phyloP scores from a whole-genome alignment of 2,888 invertebrate genomes.

The Acheta domesticus region DNA sequence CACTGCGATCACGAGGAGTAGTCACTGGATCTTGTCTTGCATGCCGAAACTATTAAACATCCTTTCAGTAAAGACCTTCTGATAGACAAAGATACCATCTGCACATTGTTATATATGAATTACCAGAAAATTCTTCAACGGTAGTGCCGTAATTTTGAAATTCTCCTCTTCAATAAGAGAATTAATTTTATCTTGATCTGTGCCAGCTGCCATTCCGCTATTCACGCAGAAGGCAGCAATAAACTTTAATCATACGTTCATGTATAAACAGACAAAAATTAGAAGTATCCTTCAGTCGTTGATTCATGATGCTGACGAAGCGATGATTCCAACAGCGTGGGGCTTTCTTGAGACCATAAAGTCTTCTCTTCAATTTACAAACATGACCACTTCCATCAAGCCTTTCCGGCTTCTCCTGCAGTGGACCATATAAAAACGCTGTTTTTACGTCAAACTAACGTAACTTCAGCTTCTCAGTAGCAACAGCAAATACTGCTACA shows the following conservation, averaged over 20 bases:
- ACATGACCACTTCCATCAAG: background rate
- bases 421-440: conserved; percentile 28
- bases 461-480: conserved; percentile 39
- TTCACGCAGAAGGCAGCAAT: background rate
- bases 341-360: background rate
- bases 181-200: background rate
- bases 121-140: background rate
- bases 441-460: conserved; percentile 41
- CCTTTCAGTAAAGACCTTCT: background rate
- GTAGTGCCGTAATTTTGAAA: background rate
- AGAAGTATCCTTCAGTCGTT: background rate
- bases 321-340: background rate
- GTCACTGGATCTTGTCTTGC: background rate
- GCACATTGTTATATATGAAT: background rate
- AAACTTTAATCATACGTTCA: background rate
- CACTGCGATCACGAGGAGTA: background rate
- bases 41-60: background rate
- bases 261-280: background rate
- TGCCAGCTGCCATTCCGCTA: background rate
- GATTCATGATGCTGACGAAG: background rate
- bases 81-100: background rate
- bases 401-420: background rate
- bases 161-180: background rate
- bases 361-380: background rate
- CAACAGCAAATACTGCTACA: conserved; percentile 39